Base-by-base conservation (phyloP, 2,888 invertebrate species). In the Drosophila dives region DNA sequence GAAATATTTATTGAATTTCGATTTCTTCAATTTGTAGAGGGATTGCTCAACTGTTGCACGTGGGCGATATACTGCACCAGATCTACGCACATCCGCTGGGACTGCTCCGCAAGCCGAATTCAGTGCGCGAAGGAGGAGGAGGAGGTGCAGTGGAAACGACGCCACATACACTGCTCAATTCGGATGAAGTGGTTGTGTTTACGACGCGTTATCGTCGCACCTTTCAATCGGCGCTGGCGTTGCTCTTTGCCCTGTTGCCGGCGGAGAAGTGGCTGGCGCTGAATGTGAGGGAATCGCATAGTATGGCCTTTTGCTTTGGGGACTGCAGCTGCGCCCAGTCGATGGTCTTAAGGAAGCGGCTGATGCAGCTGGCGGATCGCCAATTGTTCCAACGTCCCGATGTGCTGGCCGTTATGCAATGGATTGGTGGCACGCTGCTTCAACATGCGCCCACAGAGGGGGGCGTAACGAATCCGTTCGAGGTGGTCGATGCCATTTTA, bases 151-250 rank as follows among this genome's bases (percentile, higher is more conserved):
- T 45, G 60, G 91, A 91, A 26, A 84, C 92, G 0, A 92, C 92
- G 0, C 93, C 92, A 0, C 91, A 92, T 38, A 90, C 92, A 1
- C 75, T 86, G 64, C 92, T 91, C 56, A 93, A 91, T 92, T 92
- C 93, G 0, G 94, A 95, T 5, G 96, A 96, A 75, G 94, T 96
- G 38, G 91, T 96, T 17, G 94, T 96, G 7, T 96, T 96, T 91
- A 97, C 97, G 81, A 98, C 98, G 0, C 95, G 96, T 49, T 98
- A 97, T 92, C 93, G 98, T 1, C 94, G 99, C 85, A 99, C 99
- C 23, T 97, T 97, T 90, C 98, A 98, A 93, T 98, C 98, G 83
- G 96, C 97, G 0, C 94, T 97, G 80, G 97, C 97, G 0, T 94
- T 97, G 80, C 92, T 97, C 4, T 97, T 95, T 90, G 95, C 96